Evolutionary conservation across 1,140 invertebrate species (phyloP), one percentile per base, ranked within the genome.

Genomic region (Philopotamus ludificatus): DNA sequence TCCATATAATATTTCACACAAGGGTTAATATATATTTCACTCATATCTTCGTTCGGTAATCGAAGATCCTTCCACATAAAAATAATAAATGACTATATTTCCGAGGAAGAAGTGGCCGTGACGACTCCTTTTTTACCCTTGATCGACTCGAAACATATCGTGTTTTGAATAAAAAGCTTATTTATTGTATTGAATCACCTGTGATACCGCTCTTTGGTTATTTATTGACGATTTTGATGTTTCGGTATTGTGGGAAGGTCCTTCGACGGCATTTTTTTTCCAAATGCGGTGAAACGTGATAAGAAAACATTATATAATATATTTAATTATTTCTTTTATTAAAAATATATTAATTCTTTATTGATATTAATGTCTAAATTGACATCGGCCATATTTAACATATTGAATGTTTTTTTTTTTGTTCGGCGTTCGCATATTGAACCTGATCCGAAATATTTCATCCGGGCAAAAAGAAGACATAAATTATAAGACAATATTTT

Each of bases 1-100:
- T n/a, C n/a, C 45, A 60, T 60, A 60, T 60, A 60, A 60, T 60
- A 60, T 60, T 60, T 60, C 61, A 63, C 49, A 44, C 55, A 54
- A 42, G 50, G 61, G 55, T 63, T 41, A n/a, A 53, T 53, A 55
- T 45, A 65, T 65, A 65, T 65, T 65, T 65, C 63, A 65, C 53
- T 55, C 63, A 47, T 65, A 65, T 65, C 63, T 57, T 34, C 42
- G 53, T 49, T 65, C 16, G 51, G 63, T 57, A 65, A 65, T 65
- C 63, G 63, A 57, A 65, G 51, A 45, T 57, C 63, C 63, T 45
- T 49, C 51, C 63, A n/a, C n/a, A 65, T 65, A 65, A 65, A 65
- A 65, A 57, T 65, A 65, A 65, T 41, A 65, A 65, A 65, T 65
- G 63, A 65, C 63, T 65, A 49, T 65, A 65, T 65, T 65, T 63